Evolutionary conservation across 2,888 invertebrate genomes (phyloP).

Genomic region (Lepidocyrtinus sp.): DNA sequence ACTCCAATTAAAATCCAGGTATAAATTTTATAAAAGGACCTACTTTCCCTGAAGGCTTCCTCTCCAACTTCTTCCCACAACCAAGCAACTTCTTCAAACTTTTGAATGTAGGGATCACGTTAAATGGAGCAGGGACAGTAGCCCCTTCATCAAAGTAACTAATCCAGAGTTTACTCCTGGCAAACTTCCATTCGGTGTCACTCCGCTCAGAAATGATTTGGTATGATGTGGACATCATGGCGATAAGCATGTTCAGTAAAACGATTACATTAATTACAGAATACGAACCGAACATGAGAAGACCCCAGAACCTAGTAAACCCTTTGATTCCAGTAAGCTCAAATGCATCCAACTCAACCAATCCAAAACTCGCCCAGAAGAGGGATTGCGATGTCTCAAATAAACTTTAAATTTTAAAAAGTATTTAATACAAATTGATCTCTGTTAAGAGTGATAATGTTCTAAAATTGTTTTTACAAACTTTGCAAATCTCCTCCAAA

Average conservation of each 20-base stretch:
- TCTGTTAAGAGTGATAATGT: background rate
- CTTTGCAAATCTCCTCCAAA: constrained; percentile 93
- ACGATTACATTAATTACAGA: constrained; percentile 75
- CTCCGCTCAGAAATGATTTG: constrained; percentile 82
- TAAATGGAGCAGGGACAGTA: constrained; percentile 94
- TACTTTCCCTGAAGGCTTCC: constrained; percentile 79
- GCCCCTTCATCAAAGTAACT: constrained; percentile 94
- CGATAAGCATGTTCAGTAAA: constrained; percentile 76
- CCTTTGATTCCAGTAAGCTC: constrained; percentile 72
- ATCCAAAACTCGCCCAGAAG: constrained; percentile 76
- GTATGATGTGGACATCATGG: constrained; percentile 77
- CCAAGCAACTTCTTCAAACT: constrained; percentile 76
- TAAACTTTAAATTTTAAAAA: constrained; percentile 72
- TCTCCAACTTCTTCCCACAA: constrained; percentile 74
- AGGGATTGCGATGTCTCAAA: constrained; percentile 76
- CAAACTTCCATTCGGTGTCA: constrained; percentile 97
- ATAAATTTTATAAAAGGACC: constrained; percentile 69
- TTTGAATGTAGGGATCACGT: constrained; percentile 92
- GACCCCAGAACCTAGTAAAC: constrained; percentile 75
- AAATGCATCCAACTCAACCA: constrained; percentile 75
- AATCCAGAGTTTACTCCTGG: constrained; percentile 94
- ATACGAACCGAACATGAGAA: constrained; percentile 76
- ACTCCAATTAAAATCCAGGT: background rate
- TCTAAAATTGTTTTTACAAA: too few relatives aligned
- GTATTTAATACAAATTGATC: background rate